Percentiles rank a stretch among this genome's conserved stretches.
Conservation (phyloP, 2,888 invertebrate genomes). For the Macropis europaea region DNA sequence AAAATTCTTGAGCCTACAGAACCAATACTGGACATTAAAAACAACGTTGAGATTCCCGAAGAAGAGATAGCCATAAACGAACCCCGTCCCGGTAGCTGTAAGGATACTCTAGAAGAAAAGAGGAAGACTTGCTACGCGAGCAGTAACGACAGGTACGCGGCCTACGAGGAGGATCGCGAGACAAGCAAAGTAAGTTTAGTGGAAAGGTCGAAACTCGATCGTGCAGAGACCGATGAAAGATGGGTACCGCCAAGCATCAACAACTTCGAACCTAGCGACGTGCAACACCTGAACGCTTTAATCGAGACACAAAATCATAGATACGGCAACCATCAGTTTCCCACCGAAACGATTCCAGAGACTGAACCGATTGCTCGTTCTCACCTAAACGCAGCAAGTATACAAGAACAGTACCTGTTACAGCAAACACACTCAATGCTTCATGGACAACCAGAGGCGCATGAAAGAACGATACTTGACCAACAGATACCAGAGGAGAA, state of each 20-base stretch:
- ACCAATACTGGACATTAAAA: constrained; percentile 30
- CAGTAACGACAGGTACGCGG: constrained; percentile 66
- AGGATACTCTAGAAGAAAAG: constrained; percentile 70
- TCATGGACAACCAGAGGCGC: constrained; percentile 24
- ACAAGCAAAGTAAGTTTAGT: constrained; percentile 75
- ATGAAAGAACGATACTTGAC: constrained; percentile 40
- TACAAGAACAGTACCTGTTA: constrained; percentile 75
- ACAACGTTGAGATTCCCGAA: constrained; percentile 27
- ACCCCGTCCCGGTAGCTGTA: constrained; percentile 50
- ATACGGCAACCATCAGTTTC: constrained; percentile 71
- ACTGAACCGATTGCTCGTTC: constrained; percentile 28
- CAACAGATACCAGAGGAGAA: constrained; percentile 63
- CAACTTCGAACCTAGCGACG: constrained; percentile 73
- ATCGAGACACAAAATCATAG: constrained; percentile 76
- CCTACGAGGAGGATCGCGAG: constrained; percentile 78
- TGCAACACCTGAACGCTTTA: constrained; percentile 70
- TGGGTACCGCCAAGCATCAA: constrained; percentile 84
- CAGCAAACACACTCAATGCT: constrained; percentile 70
- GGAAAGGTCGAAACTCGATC: constrained; percentile 79
- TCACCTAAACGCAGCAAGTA: constrained; percentile 68
- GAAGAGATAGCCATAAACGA: constrained; percentile 16
- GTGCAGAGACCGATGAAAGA: constrained; percentile 82
- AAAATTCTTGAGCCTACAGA: constrained; percentile 37
- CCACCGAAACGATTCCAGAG: constrained; percentile 29
- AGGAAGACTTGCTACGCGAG: constrained; percentile 72